Evolutionary conservation across 2,888 invertebrate species (phyloP).

Genomic region (Sphinx pinastri): DNA sequence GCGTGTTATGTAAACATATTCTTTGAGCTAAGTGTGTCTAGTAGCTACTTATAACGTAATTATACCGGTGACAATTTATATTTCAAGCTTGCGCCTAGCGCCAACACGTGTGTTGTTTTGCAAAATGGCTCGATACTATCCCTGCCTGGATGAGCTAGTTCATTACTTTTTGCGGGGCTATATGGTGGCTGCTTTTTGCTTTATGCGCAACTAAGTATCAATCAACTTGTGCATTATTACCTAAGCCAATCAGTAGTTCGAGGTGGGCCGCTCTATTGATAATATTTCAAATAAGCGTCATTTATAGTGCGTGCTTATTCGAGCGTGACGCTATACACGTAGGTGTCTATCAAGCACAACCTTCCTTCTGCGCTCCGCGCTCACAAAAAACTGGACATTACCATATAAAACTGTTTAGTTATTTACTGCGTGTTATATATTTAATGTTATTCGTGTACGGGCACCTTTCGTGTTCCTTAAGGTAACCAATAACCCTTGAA

Average conservation of each 20-base stretch:
- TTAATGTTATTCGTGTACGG: slow-evolving; percentile 6
- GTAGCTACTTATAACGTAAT: neutral
- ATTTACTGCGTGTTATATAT: slow-evolving; percentile 10
- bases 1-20: neutral
- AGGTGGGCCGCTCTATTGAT: slow-evolving; percentile 16
- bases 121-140: slow-evolving; percentile 8
- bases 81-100: neutral
- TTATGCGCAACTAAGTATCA: neutral
- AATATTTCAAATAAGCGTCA: slow-evolving; percentile 8
- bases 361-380: slow-evolving; percentile 1
- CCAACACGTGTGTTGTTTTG: neutral
- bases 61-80: slow-evolving; percentile 6
- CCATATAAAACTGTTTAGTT: slow-evolving; percentile 2
- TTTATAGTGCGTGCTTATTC: slow-evolving; percentile 16
- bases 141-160: slow-evolving; percentile 15
- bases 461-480: slow-evolving; percentile 13
- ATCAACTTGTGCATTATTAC: slow-evolving; percentile 22
- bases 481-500: slow-evolving; percentile 1
- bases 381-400: slow-evolving; percentile 4
- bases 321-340: slow-evolving; percentile 8
- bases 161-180: too few species aligned
- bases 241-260: slow-evolving; percentile 26
- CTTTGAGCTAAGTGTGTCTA: neutral
- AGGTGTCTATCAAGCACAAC: slow-evolving; percentile 18
- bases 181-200: slow-evolving; percentile 7